Base-by-base conservation (phyloP, 2,113 vertebrate species). In the Petaurus breviceps region DNA sequence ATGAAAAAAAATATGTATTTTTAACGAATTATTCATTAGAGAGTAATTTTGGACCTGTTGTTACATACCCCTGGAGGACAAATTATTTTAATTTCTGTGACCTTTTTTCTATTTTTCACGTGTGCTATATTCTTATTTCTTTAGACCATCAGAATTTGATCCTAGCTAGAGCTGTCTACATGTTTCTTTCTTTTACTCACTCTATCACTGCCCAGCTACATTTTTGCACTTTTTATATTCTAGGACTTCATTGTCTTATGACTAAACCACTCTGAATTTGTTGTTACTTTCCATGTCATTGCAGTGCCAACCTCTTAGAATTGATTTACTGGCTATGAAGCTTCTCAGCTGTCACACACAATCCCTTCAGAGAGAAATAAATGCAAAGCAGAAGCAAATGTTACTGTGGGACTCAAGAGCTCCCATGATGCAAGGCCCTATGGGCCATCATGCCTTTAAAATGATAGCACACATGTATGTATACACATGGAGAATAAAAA, bases 271-370 rank as follows among this genome's bases (percentile, higher is more conserved):
- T 93, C n/a, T 95, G 23, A 95, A 90, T 52, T 68, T 61, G 49
- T 22, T 92, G 24, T n/a, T 93, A 53, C 37, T 93, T 93, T 96
- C 46, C 16, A 24, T 92, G 37, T 91, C 54, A 94, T 8, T 53
- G 43, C 10, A 47, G n/a, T 89, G 61, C 28, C 89, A 96, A 91
- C 10, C 43, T 96, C 93, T 93, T 93, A 90, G 52, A 96, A 93
- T 24, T 97, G 93, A 97, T 93, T 97, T 96, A 89, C 90, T 11
- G 46, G 11, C n/a, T 47, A 49, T 55, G 77, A 96, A 93, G 2
- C 8, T 91, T 68, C 16, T 49, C 19, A 77, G 47, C 84, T 96
- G 50, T 96, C 95, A 96, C 84, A 96, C 93, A 96, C 11, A 90
- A 24, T 95, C 90, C 43, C 50, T 95, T 95, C 22, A 93, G 68